Evolutionary conservation across 1,140 invertebrate species (phyloP).

Genomic region (Zaprionus taronus): DNA sequence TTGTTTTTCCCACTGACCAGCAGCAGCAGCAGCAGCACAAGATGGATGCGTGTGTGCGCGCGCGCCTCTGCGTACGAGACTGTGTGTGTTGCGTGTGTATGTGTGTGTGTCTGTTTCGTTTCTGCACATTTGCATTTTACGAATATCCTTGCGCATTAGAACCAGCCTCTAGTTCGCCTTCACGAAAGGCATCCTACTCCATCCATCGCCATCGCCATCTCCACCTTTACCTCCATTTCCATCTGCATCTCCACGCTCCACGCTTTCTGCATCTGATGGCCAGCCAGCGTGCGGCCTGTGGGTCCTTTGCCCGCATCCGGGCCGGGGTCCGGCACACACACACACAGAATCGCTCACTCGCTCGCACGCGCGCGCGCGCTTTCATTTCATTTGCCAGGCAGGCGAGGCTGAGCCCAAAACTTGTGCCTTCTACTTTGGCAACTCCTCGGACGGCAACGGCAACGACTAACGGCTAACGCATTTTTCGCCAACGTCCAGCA

Average conservation of each 20-base stretch:
- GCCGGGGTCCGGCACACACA: neutral
- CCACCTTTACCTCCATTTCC: neutral
- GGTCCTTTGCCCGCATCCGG: neutral
- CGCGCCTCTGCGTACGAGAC: conserved; percentile 1
- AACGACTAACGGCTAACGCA: conserved; percentile 64
- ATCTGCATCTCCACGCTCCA: conserved; percentile 17
- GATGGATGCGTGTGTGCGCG: conserved; percentile 54
- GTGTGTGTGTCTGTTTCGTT: conserved; percentile 62
- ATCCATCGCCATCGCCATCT: neutral
- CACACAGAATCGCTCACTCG: conserved; percentile 13
- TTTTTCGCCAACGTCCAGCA: conserved; percentile 79
- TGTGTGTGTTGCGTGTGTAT: conserved; percentile 25
- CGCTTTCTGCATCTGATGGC: conserved; percentile 39
- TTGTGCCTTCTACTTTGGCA: conserved; percentile 76
- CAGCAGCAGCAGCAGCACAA: conserved; percentile 48
- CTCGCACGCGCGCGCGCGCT: conserved; percentile 65
- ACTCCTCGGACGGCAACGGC: conserved; percentile 44
- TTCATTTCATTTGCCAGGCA: conserved; percentile 76
- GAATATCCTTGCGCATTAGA: conserved; percentile 84
- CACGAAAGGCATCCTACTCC: conserved; percentile 24
- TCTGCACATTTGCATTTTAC: conserved; percentile 84
- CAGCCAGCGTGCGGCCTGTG: conserved; percentile 2
- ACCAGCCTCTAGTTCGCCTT: conserved; percentile 36
- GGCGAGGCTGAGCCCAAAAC: conserved; percentile 44
- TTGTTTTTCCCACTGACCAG: conserved; percentile 51